Percentiles rank a stretch among this genome's conserved stretches.
These are phyloP conservation scores for Empidonax alnorum DNA, from an alignment of 2,113 vertebrate species.

Conservation along the genomic window DNA sequence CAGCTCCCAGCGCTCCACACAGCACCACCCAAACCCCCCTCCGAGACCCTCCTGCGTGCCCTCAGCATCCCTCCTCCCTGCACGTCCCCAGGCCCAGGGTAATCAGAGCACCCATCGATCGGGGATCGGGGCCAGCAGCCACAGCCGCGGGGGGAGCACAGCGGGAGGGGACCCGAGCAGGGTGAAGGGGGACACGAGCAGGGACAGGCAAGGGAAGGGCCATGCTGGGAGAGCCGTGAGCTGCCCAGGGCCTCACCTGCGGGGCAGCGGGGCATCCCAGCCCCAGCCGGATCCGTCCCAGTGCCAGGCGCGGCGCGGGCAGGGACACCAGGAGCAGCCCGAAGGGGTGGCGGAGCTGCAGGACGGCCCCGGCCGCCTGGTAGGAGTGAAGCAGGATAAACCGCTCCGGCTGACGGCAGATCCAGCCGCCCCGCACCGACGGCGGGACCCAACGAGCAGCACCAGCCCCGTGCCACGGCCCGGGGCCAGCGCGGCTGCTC, in stretches of 20 bases:
- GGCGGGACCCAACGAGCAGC: not conserved
- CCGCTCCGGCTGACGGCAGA: slow-evolving; percentile 31
- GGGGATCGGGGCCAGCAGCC: not conserved
- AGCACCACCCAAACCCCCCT: not conserved
- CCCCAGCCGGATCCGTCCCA: not conserved
- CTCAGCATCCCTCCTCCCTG: not conserved
- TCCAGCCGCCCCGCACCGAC: not conserved
- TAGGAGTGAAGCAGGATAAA: slow-evolving; percentile 25
- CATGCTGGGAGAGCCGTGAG: not conserved
- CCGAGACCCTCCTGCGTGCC: not conserved
- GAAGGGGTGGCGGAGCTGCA: slow-evolving; percentile 8
- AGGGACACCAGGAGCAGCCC: slow-evolving; percentile 38
- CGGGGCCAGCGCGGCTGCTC: not conserved
- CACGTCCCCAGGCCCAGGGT: not conserved
- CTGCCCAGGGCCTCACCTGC: slow-evolving; percentile 15
- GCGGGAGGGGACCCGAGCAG: not conserved
- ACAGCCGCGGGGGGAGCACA: not conserved
- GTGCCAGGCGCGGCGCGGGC: not conserved
- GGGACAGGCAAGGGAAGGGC: not conserved
- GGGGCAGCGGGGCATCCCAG: not conserved
- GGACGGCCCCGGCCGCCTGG: not conserved
- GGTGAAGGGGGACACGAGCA: not conserved
- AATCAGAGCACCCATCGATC: not conserved
- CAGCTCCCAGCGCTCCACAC: not conserved
- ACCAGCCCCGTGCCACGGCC: not conserved